Evolutionary conservation across 2,113 vertebrate species (phyloP).

Genomic region (Pelecanus crispus): DNA sequence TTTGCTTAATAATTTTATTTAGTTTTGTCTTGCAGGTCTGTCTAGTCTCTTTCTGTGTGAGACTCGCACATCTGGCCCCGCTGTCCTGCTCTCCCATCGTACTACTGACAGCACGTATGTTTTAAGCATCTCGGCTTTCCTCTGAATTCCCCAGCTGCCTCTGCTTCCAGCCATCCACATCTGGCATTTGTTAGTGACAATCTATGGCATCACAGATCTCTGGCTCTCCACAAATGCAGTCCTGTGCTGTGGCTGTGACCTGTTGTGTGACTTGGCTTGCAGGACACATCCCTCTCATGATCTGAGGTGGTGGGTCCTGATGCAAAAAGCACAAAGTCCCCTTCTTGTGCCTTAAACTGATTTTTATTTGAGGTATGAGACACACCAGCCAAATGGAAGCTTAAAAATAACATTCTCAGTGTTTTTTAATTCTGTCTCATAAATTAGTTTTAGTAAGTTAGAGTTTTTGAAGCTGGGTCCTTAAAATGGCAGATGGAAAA

Average conservation of each 20-base stretch:
- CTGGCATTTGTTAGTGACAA: slow-evolving; percentile 39
- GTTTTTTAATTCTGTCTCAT: neutral
- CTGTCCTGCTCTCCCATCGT: neutral
- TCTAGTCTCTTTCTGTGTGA: neutral
- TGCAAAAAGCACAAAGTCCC: neutral
- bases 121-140: slow-evolving; percentile 22
- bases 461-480: neutral
- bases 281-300: neutral
- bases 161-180: neutral
- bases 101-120: neutral
- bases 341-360: neutral
- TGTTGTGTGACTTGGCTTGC: neutral
- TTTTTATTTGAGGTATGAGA: neutral
- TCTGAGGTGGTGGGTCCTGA: neutral
- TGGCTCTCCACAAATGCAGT: neutral
- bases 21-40: neutral
- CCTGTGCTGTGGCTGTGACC: neutral
- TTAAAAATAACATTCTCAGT: neutral
- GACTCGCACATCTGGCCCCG: neutral
- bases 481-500: neutral
- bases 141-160: neutral
- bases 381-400: neutral
- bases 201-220: neutral
- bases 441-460: neutral
- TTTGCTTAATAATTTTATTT: neutral